These are phyloP conservation scores for Nylanderia fulva DNA, from an alignment of 1,140 invertebrate genomes.

Conservation along the genomic window DNA sequence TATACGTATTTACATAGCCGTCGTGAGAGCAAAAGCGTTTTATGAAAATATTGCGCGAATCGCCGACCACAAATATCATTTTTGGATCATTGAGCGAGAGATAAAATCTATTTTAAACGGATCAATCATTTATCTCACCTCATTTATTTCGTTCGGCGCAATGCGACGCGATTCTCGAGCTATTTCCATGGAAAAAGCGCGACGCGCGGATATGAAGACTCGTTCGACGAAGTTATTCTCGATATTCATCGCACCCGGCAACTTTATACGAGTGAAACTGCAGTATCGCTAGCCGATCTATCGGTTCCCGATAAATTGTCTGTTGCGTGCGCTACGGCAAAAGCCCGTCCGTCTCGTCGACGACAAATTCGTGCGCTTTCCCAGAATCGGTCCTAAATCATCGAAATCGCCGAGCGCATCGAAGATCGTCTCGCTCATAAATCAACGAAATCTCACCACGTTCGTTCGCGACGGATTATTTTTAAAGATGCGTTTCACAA, in stretches of 20 bases:
- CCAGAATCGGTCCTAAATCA: conserved; percentile 37
- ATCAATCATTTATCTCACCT: conserved; percentile 2
- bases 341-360: conserved; percentile 56
- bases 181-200: conserved; percentile 51
- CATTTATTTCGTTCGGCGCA: conserved; percentile 23
- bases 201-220: conserved; percentile 52
- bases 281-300: conserved; percentile 70
- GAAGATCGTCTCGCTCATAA: conserved; percentile 48
- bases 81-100: neutral
- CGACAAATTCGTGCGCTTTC: conserved; percentile 70
- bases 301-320: conserved; percentile 71
- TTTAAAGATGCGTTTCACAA: conserved; percentile 19
- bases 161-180: too few species aligned
- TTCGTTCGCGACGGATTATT: neutral
- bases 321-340: conserved; percentile 23
- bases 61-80: conserved; percentile 27
- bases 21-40: neutral
- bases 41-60: neutral
- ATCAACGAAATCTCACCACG: conserved; percentile 56
- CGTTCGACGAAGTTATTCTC: conserved; percentile 62
- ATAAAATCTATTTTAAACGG: conserved; percentile 15
- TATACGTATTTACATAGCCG: conserved; percentile 16
- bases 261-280: conserved; percentile 70
- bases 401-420: conserved; percentile 27
- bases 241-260: conserved; percentile 56